Evolutionary conservation across 2,797 vertebrate species (phyloP), one percentile per base, ranked within the genome.

Genomic region (Phoxinus dragarum): DNA sequence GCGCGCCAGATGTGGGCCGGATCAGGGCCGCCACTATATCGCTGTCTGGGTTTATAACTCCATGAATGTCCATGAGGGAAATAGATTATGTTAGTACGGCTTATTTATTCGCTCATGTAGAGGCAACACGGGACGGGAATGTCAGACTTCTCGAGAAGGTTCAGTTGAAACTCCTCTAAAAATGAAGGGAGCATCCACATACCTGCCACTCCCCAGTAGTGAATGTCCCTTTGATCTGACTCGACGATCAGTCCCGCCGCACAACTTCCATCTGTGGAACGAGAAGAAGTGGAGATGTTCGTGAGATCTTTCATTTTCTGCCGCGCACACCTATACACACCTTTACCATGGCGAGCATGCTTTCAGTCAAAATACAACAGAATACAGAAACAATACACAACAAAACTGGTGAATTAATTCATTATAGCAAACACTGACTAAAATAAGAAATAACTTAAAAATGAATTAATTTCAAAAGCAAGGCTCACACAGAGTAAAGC

Each of bases 231-330:
- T 86, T 82, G 82, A 85, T 91, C 84, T 66, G 89, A 86, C 87
- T 92, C 91, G 91, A 94, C 2, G 84, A 90, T 84, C 89, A 87
- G 74, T 82, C 84, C 89, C 83, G 80, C 87, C 69, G 89, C 84
- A 86, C 81, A 36, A 89, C 88, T 86, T 94, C 93, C 94, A 95
- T 96, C 95, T 96, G 94, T 52, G 88, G 75, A 89, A 85, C 89
- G 86, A 36, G 67, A 66, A 52, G 76, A 85, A 19, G 80, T 3
- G 27, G 42, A 47, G 36, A 52, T 76, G 42, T 56, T 67, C 47
- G 31, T 89, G 72, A 84, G 36, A 80, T 31, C 73, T 67, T 40
- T 77, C n/a, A 5, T n/a, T 44, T 69, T 27, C 49, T 47, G 74
- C 64, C 17, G 23, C 12, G 44, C 64, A 76, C 71, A 76, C 23